Conservation (phyloP, 1,140 invertebrate species). For the Leptopilina boulardi region DNA sequence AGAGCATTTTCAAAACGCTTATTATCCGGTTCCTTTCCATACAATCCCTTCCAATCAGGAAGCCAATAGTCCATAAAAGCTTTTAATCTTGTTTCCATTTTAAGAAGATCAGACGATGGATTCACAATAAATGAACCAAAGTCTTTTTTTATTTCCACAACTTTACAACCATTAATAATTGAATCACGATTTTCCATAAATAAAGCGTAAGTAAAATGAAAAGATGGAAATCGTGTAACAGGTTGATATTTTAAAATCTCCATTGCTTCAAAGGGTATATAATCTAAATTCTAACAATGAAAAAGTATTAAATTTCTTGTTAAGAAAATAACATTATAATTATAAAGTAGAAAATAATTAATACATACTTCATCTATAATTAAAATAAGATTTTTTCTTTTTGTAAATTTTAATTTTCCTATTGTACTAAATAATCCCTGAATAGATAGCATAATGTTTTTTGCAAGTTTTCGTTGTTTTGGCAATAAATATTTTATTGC, state of each 20-base stretch:
- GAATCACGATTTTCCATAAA: constrained; percentile 79
- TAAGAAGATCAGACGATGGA: constrained; percentile 81
- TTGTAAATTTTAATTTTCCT: constrained; percentile 69
- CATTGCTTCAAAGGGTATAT: constrained; percentile 86
- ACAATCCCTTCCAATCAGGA: constrained; percentile 80
- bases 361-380: constrained; percentile 81
- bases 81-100: constrained; percentile 82
- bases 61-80: constrained; percentile 81
- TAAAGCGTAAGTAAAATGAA: constrained; percentile 82
- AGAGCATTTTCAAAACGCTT: constrained; percentile 79
- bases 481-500: constrained; percentile 69
- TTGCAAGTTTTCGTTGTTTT: constrained; percentile 71
- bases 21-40: constrained; percentile 77
- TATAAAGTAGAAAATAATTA: constrained; percentile 33
- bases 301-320: constrained; percentile 7
- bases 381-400: constrained; percentile 79
- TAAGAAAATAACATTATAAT: constrained; percentile 34
- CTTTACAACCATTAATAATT: constrained; percentile 78
- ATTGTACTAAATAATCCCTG: constrained; percentile 68
- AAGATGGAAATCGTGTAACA: constrained; percentile 84
- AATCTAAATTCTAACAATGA: constrained; percentile 80
- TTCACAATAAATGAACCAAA: constrained; percentile 80
- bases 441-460: constrained; percentile 71
- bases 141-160: constrained; percentile 66
- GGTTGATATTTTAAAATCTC: constrained; percentile 79